These are phyloP conservation scores for Vireo griseus DNA, from an alignment of 2,797 vertebrate genomes.

Conservation along the genomic window DNA sequence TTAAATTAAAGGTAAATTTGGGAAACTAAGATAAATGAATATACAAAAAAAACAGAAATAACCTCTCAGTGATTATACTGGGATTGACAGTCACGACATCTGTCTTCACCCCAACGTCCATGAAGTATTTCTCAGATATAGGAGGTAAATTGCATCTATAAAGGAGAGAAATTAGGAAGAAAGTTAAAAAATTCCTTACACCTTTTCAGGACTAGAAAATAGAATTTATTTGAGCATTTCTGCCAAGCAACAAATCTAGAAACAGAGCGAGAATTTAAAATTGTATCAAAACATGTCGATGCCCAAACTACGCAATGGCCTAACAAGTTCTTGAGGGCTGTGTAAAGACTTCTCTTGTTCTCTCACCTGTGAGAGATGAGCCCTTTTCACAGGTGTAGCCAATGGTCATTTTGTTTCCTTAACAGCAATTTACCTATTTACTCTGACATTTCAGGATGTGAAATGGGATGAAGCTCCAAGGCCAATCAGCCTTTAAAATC, in stretches of 20 bases:
- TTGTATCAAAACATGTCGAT: neutral
- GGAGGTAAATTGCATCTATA: slow-evolving; percentile 95
- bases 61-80: slow-evolving; percentile 98
- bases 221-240: neutral
- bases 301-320: neutral
- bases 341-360: neutral
- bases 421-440: neutral
- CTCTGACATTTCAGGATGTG: neutral
- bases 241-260: neutral
- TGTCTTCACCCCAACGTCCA: slow-evolving; percentile 94
- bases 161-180: slow-evolving; percentile 7
- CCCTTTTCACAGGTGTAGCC: neutral
- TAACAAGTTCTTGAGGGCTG: neutral
- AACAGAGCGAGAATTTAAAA: neutral
- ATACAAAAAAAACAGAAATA: neutral
- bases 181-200: neutral
- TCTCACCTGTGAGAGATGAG: neutral
- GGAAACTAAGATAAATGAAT: neutral
- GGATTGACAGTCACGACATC: slow-evolving; percentile 97
- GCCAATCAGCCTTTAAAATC: neutral
- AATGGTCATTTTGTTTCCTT: neutral
- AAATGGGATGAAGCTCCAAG: neutral
- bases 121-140: slow-evolving; percentile 88
- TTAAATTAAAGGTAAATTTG: neutral
- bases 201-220: neutral